Conservation (phyloP, 2,113 vertebrate genomes). For the Microcebus murinus region DNA sequence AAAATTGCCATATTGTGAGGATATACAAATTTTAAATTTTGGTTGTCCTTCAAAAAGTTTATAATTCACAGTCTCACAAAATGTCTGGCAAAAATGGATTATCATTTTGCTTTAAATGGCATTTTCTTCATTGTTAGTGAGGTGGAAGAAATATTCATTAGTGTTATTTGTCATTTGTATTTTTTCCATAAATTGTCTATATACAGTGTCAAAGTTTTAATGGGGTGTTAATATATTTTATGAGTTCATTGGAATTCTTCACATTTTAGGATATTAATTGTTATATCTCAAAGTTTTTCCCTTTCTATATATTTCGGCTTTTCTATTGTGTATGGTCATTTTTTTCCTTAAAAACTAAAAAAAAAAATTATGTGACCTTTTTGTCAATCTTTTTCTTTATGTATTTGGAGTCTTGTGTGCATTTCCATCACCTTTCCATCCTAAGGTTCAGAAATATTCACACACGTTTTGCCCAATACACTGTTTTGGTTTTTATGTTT, state of each 20-base stretch:
- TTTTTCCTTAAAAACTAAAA: background rate
- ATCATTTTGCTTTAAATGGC: background rate
- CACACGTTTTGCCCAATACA: background rate
- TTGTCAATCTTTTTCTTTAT: background rate
- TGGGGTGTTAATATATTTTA: background rate
- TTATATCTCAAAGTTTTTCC: background rate
- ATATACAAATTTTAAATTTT: background rate
- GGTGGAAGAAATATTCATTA: background rate
- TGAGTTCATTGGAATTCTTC: background rate
- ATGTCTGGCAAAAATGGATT: background rate
- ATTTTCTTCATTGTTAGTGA: background rate
- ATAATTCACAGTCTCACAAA: background rate
- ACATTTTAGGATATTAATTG: background rate
- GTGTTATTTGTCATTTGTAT: background rate
- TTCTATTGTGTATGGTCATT: background rate
- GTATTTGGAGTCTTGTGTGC: background rate
- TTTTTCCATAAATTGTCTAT: background rate
- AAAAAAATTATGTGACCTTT: background rate
- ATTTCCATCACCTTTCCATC: background rate
- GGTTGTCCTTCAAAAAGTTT: background rate
- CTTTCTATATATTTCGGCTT: background rate
- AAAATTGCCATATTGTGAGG: background rate
- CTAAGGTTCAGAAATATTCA: background rate
- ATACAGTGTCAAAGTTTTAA: background rate
- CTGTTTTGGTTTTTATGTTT: background rate